phyloP scores from a whole-genome alignment of 2,888 invertebrate genomes.

The Salpingus planirostris region DNA sequence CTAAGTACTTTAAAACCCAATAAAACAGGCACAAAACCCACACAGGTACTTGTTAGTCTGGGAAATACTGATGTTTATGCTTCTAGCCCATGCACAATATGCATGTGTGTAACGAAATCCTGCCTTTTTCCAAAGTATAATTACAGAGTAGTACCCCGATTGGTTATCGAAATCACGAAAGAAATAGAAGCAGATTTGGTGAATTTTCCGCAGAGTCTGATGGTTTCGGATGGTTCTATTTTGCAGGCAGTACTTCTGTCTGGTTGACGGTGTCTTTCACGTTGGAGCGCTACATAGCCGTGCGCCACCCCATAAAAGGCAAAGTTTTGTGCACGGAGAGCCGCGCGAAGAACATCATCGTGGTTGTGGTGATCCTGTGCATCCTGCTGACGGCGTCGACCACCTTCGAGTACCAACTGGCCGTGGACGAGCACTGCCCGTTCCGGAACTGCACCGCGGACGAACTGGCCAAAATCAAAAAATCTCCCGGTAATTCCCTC shows the following conservation, averaged over 20 bases:
- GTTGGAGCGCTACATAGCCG: constrained; percentile 66
- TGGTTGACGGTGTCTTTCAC: constrained; percentile 71
- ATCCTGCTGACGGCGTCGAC: constrained; percentile 53
- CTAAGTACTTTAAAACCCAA: too few relatives aligned
- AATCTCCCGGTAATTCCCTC: constrained; percentile 8
- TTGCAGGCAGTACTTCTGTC: constrained; percentile 55
- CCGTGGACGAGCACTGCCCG: constrained; percentile 32
- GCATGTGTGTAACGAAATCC: too few relatives aligned
- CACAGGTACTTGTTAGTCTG: too few relatives aligned
- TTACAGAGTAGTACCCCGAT: too few relatives aligned
- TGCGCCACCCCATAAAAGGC: constrained; percentile 63
- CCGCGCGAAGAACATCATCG: constrained; percentile 57
- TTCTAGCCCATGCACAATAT: too few relatives aligned
- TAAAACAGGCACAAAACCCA: too few relatives aligned
- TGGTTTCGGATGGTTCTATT: too few relatives aligned
- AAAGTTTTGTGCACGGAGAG: constrained; percentile 61
- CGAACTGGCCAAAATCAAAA: constrained; percentile 10
- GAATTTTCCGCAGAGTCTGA: too few relatives aligned
- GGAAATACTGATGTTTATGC: too few relatives aligned
- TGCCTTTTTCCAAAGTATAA: too few relatives aligned
- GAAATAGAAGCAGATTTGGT: too few relatives aligned
- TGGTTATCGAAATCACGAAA: too few relatives aligned
- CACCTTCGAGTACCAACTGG: constrained; percentile 57
- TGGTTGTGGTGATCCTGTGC: constrained; percentile 50
- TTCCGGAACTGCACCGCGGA: constrained; percentile 13